These are phyloP conservation scores for Pteria penguin DNA, from an alignment of 2,888 invertebrate genomes.

Conservation along the genomic window DNA sequence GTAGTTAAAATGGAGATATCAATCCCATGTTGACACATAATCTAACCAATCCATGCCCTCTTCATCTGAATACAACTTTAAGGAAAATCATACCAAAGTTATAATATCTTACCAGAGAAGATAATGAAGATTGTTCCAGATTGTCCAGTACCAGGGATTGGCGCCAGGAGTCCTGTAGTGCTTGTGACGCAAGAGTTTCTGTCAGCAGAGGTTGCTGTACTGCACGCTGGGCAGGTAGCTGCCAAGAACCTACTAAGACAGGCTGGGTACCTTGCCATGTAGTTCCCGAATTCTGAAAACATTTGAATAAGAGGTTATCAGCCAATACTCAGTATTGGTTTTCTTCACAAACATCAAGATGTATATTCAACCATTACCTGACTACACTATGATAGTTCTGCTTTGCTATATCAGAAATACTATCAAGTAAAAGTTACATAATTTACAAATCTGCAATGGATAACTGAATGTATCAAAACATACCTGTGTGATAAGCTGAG, in stretches of 20 bases:
- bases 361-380: neutral
- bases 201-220: constrained; percentile 74
- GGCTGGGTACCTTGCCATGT: constrained; percentile 88
- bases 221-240: constrained; percentile 79
- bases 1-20: no score
- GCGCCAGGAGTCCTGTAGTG: constrained; percentile 83
- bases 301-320: neutral
- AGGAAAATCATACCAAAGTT: no score
- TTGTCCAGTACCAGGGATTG: constrained; percentile 86
- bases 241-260: constrained; percentile 89
- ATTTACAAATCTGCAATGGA: no score
- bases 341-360: neutral
- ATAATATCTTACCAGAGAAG: no score
- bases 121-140: constrained; percentile 67
- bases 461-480: no score
- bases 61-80: no score
- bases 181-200: constrained; percentile 70
- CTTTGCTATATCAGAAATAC: no score
- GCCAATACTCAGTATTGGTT: neutral
- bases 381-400: neutral
- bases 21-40: no score
- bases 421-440: no score
- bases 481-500: constrained; percentile 89
- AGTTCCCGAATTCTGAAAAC: constrained; percentile 84
- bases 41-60: no score